Base-by-base conservation (phyloP, 1,140 invertebrate genomes). In the Bursaphelenchus mucronatus region DNA sequence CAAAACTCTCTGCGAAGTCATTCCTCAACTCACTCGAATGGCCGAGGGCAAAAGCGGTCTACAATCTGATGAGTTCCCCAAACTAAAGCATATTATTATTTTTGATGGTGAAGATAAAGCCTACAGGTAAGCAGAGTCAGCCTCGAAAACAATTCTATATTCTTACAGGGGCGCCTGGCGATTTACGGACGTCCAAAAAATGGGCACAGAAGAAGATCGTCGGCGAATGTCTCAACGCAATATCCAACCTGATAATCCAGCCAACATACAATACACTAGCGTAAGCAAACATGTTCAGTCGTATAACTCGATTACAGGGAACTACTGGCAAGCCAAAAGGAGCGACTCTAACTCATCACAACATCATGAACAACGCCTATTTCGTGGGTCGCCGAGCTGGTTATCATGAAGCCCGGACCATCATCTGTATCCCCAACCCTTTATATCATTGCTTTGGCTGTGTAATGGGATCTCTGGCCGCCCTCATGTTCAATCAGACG, bases 371-470 rank as follows among this genome's bases (percentile, higher is more conserved):
- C 78, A 96, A 97, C 82, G 86, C 87, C 5, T 87, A 87, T 66
- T 85, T 88, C 76, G 82, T 86, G 49, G 87, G 87, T 0, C 81
- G 83, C 58, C 84, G 89, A 64, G 81, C 86, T n/a, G 84, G 85
- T 46, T 83, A 87, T 51, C 72, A 86, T 51, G 74, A 83, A 57
- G 82, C 82, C 71, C 62, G 69, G 5, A 75, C 78, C 21, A 73
- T 81, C 47, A 76, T 82, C 52, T 79, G 90, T 75, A 73, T 89
- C 0, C 88, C 92, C 81, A 89, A 91, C 0, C 94, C 94, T 0
- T 84, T 95, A 11, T 97, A 95, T 79, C 94, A 98, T 80, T 91
- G 89, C 13, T 92, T 90, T 79, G 93, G 91, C 0, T 87, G 88
- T 43, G 85, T 89, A 0, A 83, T 89, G 45, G 90, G 88, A 0